Conservation (phyloP, 2,888 invertebrate genomes). For the Pedicia rivosa region DNA sequence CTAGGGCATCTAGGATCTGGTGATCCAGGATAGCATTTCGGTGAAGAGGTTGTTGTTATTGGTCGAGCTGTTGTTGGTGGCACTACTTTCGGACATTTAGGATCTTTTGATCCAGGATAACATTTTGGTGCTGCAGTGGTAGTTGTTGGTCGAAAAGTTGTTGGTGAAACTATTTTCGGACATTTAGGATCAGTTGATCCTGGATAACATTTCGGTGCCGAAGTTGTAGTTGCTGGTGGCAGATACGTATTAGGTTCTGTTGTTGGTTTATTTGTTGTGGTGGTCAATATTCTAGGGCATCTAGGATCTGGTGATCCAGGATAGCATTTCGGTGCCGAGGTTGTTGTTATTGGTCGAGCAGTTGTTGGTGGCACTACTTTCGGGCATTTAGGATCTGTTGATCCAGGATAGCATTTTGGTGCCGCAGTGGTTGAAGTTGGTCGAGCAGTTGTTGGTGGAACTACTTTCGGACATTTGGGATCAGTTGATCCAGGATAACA, state of each 20-base stretch:
- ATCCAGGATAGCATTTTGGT: constrained; percentile 21
- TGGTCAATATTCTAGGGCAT: too few species aligned
- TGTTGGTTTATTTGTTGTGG: too few species aligned
- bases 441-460: too few species aligned
- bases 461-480: constrained; percentile 26
- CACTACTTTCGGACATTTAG: constrained; percentile 15
- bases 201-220: constrained; percentile 15
- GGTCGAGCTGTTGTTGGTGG: constrained; percentile 3
- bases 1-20: constrained; percentile 26
- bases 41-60: constrained; percentile 11
- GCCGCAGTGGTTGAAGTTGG: constrained; percentile 15
- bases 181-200: constrained; percentile 9
- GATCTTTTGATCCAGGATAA: constrained; percentile 15
- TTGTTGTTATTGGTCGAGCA: constrained; percentile 12
- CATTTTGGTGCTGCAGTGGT: constrained; percentile 10
- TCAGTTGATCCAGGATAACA: constrained; percentile 33
- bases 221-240: constrained; percentile 15
- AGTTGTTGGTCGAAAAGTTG: constrained; percentile 13
- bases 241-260: constrained; percentile 13
- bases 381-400: constrained; percentile 19
- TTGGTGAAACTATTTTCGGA: constrained; percentile 4
- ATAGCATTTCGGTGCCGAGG: constrained; percentile 19
- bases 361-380: too few species aligned
- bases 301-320: constrained; percentile 23
- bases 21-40: constrained; percentile 22